Base-by-base conservation (phyloP, 2,797 vertebrate genomes). In the Pitangus sulphuratus region DNA sequence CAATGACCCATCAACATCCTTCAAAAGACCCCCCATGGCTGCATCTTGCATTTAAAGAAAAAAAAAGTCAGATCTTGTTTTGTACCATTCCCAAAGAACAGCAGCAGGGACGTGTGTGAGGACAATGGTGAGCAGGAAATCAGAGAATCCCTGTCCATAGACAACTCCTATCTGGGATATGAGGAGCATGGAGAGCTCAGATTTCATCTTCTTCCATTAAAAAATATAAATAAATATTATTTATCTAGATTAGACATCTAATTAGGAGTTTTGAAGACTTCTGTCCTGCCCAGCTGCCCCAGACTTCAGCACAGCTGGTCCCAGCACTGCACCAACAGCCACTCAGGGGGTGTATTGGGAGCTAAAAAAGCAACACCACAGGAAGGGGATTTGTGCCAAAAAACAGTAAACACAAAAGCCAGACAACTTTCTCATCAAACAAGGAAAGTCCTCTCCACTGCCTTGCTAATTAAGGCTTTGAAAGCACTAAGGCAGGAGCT, bases 71-170 rank as follows among this genome's bases (percentile, higher is more conserved):
- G 12, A 21, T 9, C 2, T 4, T 1, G 7, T 18, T 68, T 31
- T 3, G 15, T 30, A 28, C 16, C 12, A 13, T 25, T 56, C 12
- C 57, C 47, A 45, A 28, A 61, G 22, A n/a, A n/a, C 17, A 50
- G 2, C 37, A 47, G 26, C 35, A 61, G 30, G 37, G 15, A 28
- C 0, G 12, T 12, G 22, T 2, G 16, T 1, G 0, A 64, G 50
- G 44, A 37, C 26, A 26, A 33, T 9, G 25, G 5, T 28, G 21
- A 75, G 35, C 14, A 31, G 1, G 24, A 15, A 37, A 79, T 8
- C 15, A 16, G 19, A 53, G 11, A 40, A 15, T 42, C 60, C 25
- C 26, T 44, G 15, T 5, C 47, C 4, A 1, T 3, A 13, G 16
- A 8, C 16, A 48, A 8, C 33, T 57, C 33, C 68, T n/a, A 0